Base-by-base conservation (phyloP, 1,140 invertebrate genomes). In the Akabosia matsudoensis region DNA sequence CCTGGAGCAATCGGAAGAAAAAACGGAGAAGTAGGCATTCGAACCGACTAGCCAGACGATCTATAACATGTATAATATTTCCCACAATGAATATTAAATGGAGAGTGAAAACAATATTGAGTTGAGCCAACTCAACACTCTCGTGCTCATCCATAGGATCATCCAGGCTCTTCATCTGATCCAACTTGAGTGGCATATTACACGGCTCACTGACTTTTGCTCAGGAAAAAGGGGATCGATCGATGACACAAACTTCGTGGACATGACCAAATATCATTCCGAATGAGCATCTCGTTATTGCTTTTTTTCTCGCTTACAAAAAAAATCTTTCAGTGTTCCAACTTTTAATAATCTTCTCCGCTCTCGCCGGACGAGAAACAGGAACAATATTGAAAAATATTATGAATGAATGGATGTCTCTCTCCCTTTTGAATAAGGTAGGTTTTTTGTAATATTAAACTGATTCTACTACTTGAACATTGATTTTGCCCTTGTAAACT, bases 91-190 rank as follows among this genome's bases (percentile, higher is more conserved):
- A 10, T 10, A 61, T 10, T 61, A 61, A 61, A 61, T 61, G 54
- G 54, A 61, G 54, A 61, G 54, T 61, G n/a, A 61, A 45, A 61
- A 61, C 54, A 61, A 61, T 61, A 61, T 61, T 61, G 54, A 61
- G 54, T 24, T 61, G 13, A n/a, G 7, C 37, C 37, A 18, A 45
- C 37, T 10, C 37, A 10, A 7, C 18, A 10, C 37, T 18, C 37
- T 45, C 18, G 37, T 45, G 7, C 37, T 45, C 37, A 7, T 45
- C 37, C 37, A 45, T 45, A 7, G 37, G 7, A 45, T 45, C 37
- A 45, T 45, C 37, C n/a, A n/a, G n/a, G n/a, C n/a, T n/a, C n/a
- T n/a, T n/a, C n/a, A n/a, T n/a, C n/a, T n/a, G n/a, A n/a, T n/a
- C n/a, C n/a, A n/a, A 7, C 54, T 61, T 22, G 54, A 61, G 54